Percentiles rank a stretch among this genome's conserved stretches.
Evolutionary conservation across 2,888 invertebrate genomes (phyloP).

Genomic region (Dyspetes luteomarginatus): DNA sequence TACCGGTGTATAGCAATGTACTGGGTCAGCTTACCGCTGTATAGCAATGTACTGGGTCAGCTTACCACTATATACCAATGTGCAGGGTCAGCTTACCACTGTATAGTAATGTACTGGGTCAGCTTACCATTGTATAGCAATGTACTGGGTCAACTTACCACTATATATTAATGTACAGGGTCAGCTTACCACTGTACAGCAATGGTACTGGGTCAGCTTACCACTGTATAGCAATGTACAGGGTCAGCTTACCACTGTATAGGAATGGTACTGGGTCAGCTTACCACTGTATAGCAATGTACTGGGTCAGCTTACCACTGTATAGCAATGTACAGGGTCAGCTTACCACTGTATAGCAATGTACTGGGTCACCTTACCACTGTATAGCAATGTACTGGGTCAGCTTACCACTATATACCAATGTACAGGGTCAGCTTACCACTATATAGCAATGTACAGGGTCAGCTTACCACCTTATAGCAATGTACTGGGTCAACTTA

Average conservation of each 20-base stretch:
- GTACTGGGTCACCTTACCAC: not conserved
- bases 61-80: conserved; percentile 49
- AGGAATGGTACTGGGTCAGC: conserved; percentile 37
- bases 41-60: conserved; percentile 48
- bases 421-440: not conserved
- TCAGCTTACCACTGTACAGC: conserved; percentile 42
- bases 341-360: conserved; percentile 48
- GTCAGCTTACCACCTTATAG: conserved; percentile 37
- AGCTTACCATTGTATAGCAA: conserved; percentile 48
- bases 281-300: conserved; percentile 51
- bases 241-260: conserved; percentile 1
- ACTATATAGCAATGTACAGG: conserved; percentile 48
- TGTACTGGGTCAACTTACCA: not conserved
- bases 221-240: conserved; percentile 50
- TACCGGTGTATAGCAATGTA: conserved; percentile 52
- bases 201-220: not conserved
- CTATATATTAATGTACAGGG: conserved; percentile 48
- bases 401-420: conserved; percentile 43
- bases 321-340: conserved; percentile 47
- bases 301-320: not conserved
- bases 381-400: conserved; percentile 48
- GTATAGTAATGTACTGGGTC: conserved; percentile 47
- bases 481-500: conserved; percentile 5
- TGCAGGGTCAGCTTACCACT: not conserved
- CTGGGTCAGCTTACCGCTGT: not conserved